Evolutionary conservation across 2,888 invertebrate genomes (phyloP).

Genomic region (Catocala sponsa): DNA sequence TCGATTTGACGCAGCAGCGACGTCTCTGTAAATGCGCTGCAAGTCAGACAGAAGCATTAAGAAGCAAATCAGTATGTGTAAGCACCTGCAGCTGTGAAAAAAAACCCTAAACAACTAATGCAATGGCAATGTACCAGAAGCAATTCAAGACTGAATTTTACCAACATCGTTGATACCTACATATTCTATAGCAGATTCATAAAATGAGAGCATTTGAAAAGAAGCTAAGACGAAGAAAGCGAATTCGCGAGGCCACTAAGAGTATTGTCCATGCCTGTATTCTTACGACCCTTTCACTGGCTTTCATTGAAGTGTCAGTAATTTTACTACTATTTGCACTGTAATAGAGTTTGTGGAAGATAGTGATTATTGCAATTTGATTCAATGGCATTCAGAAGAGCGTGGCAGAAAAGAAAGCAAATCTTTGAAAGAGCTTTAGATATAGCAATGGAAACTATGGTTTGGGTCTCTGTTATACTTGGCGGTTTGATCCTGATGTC

Average conservation of each 20-base stretch:
- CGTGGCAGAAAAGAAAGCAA: constrained; percentile 60
- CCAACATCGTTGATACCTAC: too few relatives aligned
- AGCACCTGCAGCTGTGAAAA: constrained; percentile 61
- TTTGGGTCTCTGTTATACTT: constrained; percentile 64
- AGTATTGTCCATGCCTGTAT: constrained; percentile 66
- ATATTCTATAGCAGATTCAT: neutral
- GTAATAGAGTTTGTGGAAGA: constrained; percentile 28
- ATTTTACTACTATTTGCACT: constrained; percentile 65
- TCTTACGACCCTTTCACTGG: constrained; percentile 68
- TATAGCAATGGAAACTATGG: constrained; percentile 54
- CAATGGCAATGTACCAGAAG: neutral
- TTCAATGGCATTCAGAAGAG: constrained; percentile 59
- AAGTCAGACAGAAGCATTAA: constrained; percentile 53
- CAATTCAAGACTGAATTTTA: too few relatives aligned
- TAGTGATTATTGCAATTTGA: too few relatives aligned
- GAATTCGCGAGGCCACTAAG: constrained; percentile 63
- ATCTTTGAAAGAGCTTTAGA: constrained; percentile 52
- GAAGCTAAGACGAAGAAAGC: constrained; percentile 56
- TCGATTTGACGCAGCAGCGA: neutral
- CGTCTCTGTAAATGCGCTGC: constrained; percentile 21
- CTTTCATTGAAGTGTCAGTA: constrained; percentile 43
- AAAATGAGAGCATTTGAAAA: constrained; percentile 63
- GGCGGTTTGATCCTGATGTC: constrained; percentile 63
- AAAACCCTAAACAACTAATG: constrained; percentile 2
- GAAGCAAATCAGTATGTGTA: constrained; percentile 59